Evolutionary conservation across 2,113 vertebrate genomes (phyloP).

Genomic region (Phaetusa simplex): DNA sequence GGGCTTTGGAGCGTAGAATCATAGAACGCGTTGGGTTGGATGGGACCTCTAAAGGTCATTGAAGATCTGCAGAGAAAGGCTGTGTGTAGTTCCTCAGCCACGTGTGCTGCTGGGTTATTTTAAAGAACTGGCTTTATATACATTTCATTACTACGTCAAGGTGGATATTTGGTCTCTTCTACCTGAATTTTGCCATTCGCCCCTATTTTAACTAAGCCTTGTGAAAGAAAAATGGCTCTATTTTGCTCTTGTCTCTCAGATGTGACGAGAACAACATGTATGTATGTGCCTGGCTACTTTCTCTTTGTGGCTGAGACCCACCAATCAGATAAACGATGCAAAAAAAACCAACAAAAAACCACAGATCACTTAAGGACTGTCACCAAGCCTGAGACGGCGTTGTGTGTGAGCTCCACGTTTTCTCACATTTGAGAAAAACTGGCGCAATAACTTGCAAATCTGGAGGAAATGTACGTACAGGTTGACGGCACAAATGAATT

Average conservation of each 20-base stretch:
- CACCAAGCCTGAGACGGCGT: not conserved
- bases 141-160: not conserved
- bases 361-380: not conserved
- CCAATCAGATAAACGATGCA: not conserved
- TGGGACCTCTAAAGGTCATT: too few relatives aligned
- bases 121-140: not conserved
- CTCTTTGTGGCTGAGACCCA: not conserved
- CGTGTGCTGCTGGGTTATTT: not conserved
- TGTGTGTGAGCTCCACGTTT: not conserved
- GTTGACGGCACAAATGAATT: slow-evolving; percentile 27
- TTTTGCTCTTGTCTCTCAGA: not conserved
- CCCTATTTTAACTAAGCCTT: not conserved
- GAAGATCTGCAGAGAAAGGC: not conserved
- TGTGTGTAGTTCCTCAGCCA: not conserved
- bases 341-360: not conserved
- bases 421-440: not conserved
- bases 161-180: not conserved
- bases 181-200: not conserved
- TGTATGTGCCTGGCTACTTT: not conserved
- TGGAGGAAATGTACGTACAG: not conserved
- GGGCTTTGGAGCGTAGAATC: not conserved
- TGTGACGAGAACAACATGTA: not conserved
- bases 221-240: not conserved
- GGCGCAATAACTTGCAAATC: not conserved
- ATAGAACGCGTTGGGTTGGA: too few relatives aligned